Conservation (phyloP, 1,140 invertebrate genomes). For the Apolygus lucorum region DNA sequence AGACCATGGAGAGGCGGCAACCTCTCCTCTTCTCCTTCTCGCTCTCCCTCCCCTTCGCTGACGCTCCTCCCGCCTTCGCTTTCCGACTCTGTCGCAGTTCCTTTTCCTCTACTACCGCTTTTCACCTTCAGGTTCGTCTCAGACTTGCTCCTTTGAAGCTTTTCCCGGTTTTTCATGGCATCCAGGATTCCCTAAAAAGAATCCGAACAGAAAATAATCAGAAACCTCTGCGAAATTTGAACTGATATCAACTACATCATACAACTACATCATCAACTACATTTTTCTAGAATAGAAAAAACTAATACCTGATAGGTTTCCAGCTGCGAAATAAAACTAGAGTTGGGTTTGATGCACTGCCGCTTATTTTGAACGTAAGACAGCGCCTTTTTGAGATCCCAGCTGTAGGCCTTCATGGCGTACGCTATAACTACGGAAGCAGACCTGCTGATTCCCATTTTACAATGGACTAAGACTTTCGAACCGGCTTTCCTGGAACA, state of each 20-base stretch:
- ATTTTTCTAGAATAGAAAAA: no score
- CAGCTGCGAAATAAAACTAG: conserved; percentile 84
- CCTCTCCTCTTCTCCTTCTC: conserved; percentile 32
- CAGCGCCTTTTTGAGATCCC: conserved; percentile 81
- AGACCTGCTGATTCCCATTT: conserved; percentile 97
- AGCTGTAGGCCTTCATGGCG: conserved; percentile 94
- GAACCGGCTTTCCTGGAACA: conserved; percentile 65
- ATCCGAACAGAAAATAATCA: no score
- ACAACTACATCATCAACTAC: no score
- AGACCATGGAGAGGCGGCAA: conserved; percentile 35
- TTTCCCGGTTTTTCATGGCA: conserved; percentile 92
- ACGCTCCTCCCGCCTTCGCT: conserved; percentile 42
- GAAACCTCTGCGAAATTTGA: no score
- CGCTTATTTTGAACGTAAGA: conserved; percentile 83
- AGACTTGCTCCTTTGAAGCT: conserved; percentile 81
- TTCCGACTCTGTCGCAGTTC: conserved; percentile 44
- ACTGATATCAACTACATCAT: no score
- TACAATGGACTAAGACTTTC: conserved; percentile 94
- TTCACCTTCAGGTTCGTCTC: conserved; percentile 80
- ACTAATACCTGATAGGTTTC: conserved; percentile 82
- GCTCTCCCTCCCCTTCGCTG: conserved; percentile 38
- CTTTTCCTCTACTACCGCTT: conserved; percentile 39
- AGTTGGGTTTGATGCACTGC: conserved; percentile 91
- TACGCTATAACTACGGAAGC: conserved; percentile 97
- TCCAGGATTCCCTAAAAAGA: conserved; percentile 67